A percentile compares a stretch with the other conserved stretches of the same genome.
Conservation (phyloP, 2,797 vertebrate species). For the Carapus acus region DNA sequence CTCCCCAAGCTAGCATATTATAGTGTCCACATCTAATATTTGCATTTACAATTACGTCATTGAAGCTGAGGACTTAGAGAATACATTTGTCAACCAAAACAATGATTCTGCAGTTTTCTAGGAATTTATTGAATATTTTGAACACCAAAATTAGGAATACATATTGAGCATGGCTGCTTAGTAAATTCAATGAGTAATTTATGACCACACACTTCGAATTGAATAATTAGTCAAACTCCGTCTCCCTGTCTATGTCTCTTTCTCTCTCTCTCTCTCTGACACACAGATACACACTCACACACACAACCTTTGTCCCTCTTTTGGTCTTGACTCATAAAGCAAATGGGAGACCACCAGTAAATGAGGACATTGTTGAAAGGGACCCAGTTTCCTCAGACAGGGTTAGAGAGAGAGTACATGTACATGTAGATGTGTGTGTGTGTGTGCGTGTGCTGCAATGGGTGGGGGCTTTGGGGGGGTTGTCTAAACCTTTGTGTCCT, state of each 20-base stretch:
- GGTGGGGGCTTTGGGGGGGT: slow-evolving; percentile 1
- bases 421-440: neutral
- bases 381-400: slow-evolving; percentile 18
- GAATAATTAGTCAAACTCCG: neutral
- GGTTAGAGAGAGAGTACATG: neutral
- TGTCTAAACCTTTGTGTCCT: slow-evolving; percentile 48
- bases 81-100: too few species aligned
- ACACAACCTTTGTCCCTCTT: slow-evolving; percentile 35
- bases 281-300: slow-evolving; percentile 25
- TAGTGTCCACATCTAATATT: too few species aligned
- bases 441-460: too few species aligned
- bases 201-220: neutral
- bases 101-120: too few species aligned
- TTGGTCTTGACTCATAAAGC: slow-evolving; percentile 71
- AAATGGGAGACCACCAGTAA: slow-evolving; percentile 37
- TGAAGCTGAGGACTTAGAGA: too few species aligned
- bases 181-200: neutral
- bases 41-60: too few species aligned
- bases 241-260: too few species aligned
- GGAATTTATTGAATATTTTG: too few species aligned
- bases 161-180: neutral
- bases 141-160: neutral
- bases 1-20: too few species aligned
- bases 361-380: slow-evolving; percentile 35
- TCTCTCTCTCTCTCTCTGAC: slow-evolving; percentile 8